These are phyloP conservation scores for Clarias batrachus DNA, from an alignment of 2,113 vertebrate genomes.

Conservation along the genomic window DNA sequence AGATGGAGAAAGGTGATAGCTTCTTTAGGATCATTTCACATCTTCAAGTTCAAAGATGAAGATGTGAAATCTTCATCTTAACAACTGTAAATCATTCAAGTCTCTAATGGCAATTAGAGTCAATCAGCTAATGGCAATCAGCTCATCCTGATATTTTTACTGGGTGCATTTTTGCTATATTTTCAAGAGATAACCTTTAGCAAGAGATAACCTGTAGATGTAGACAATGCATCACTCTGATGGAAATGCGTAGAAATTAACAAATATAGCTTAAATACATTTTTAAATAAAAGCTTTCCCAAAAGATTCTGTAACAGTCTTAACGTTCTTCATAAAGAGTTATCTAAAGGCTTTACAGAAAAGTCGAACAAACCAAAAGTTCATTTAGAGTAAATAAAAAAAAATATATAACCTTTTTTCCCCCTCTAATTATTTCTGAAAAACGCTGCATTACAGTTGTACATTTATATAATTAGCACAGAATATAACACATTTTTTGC, in stretches of 20 bases:
- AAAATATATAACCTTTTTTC: background rate
- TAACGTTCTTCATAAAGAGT: background rate
- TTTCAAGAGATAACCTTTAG: background rate
- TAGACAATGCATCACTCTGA: background rate
- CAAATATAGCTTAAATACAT: background rate
- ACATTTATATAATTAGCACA: conserved; percentile 6
- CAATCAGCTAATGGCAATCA: too few relatives aligned
- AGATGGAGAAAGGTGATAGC: background rate
- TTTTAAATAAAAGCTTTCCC: background rate
- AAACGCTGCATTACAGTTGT: background rate
- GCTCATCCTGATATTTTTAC: background rate
- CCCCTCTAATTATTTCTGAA: background rate
- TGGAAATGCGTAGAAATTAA: background rate
- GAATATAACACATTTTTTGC: background rate
- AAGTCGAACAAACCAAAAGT: background rate
- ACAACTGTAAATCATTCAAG: background rate
- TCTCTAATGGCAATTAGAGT: too few relatives aligned
- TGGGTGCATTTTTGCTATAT: background rate
- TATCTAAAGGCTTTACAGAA: background rate
- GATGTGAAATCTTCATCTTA: too few relatives aligned
- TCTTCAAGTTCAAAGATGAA: background rate
- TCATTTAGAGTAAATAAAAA: background rate
- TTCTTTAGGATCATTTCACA: background rate
- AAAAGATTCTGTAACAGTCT: background rate
- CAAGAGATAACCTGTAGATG: background rate